These are phyloP conservation scores for Muscidifurax raptorellus DNA, from an alignment of 1,140 invertebrate genomes.

Conservation along the genomic window DNA sequence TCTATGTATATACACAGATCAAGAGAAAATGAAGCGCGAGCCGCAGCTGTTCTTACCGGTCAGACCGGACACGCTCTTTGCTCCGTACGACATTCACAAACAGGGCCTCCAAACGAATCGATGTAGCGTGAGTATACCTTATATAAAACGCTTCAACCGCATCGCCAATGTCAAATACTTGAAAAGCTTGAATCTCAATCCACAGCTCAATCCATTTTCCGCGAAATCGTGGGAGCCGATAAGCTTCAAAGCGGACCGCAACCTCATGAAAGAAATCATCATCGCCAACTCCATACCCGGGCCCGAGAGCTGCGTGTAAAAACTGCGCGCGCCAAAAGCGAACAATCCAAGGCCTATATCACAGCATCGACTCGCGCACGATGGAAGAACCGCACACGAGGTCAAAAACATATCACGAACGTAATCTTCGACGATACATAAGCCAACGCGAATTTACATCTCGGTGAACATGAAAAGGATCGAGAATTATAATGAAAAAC, in stretches of 20 bases:
- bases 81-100: constrained; percentile 73
- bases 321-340: constrained; percentile 28
- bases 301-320: constrained; percentile 86
- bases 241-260: constrained; percentile 73
- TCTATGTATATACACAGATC: constrained; percentile 65
- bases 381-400: neutral
- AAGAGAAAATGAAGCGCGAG: constrained; percentile 71
- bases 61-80: constrained; percentile 73
- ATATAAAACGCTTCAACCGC: neutral
- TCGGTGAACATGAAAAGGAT: constrained; percentile 42
- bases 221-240: constrained; percentile 74
- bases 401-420: constrained; percentile 40
- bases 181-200: constrained; percentile 11
- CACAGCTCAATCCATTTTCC: constrained; percentile 73
- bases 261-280: constrained; percentile 77
- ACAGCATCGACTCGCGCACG: neutral
- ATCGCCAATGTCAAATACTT: no score
- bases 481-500: constrained; percentile 37
- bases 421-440: constrained; percentile 17
- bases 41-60: constrained; percentile 74
- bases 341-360: neutral
- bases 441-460: constrained; percentile 10
- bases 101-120: constrained; percentile 72
- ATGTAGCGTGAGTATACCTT: constrained; percentile 69
- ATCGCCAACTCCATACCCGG: constrained; percentile 85